Evolutionary conservation across 2,888 invertebrate genomes (phyloP), one percentile per base, ranked within the genome.

Genomic region (Cerastis rubricosa): DNA sequence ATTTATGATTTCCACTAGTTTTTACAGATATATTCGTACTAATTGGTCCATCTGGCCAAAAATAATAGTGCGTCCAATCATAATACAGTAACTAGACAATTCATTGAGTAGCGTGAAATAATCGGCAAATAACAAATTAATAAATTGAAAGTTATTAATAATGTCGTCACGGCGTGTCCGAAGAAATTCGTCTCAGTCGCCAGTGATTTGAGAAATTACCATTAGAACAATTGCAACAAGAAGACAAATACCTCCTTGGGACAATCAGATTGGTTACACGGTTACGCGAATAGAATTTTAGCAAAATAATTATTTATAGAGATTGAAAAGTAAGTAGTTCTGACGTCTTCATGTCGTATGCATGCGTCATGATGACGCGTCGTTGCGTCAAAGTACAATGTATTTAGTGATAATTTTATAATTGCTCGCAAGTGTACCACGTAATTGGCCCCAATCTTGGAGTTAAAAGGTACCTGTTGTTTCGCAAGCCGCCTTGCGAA

Each of bases 221-320:
- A 94, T 93, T 90, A 92, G 88, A 91, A 91, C 90, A 92, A 95
- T 94, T n/a, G n/a, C n/a, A n/a, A n/a, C n/a, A n/a, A n/a, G n/a
- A n/a, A n/a, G n/a, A n/a, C n/a, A n/a, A n/a, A n/a, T n/a, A n/a
- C n/a, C 93, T 91, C 90, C 83, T 85, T 87, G 88, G 88, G 90
- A 94, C 93, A 93, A 92, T 92, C 90, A 89, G 89, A 93, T 94
- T 92, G 91, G 93, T 89, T 88, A 90, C 91, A 89, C 90, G 85
- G 85, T 83, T 76, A 90, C 87, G 75, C 80, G 81, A 89, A 89
- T 86, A 84, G 76, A 78, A 81, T 88, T 90, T 88, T 85, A 88
- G 82, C 84, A 84, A 71, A 61, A 61, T 22, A 67, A 64, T 91
- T 93, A 93, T 90, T 87, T 76, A 77, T 85, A 84, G 81, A 77